Base-by-base conservation (phyloP, 1,140 invertebrate species). In the Brachystomella parvula region DNA sequence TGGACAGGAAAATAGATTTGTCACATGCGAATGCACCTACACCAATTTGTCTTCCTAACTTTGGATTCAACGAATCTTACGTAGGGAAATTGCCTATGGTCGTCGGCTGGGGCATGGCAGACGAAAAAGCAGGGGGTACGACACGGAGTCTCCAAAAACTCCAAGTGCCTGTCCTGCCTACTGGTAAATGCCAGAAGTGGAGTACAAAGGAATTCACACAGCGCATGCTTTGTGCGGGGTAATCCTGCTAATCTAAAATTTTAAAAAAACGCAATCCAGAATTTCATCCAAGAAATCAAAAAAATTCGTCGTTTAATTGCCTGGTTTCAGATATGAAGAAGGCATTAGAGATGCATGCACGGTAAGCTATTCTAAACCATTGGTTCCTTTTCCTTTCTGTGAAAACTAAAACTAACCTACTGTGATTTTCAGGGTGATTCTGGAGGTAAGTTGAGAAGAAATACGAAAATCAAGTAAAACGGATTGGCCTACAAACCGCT, bases 111-210 rank as follows among this genome's bases (percentile, higher is more conserved):
- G 68, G 68, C 19, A 12, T 69, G 21, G 31, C 59, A 1, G 24
- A 59, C 62, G 68, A 66, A 31, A 63, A 66, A 9, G 63, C 68
- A 31, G 68, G 68, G 3, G 60, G 32, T 3, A 66, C 59, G 1
- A 69, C 68, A 0, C 1, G 68, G 26, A 3, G 35, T n/a, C 60
- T 69, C 1, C 68, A 69, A 32, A 65, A 69, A 47, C 49, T 69
- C 12, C 28, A 32, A 32, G 60, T 69, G 2, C 68, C 68, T 0
- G 60, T 66, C 47, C 21, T 58, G 2, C 17, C 3, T 1, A 49
- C 1, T 1, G 30, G 1, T 0, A 31, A 19, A 2, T 69, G 68
- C 39, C n/a, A 63, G 35, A 31, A 58, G 17, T 29, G 28, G 47
- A 58, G 32, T 3, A 12, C 3, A 49, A 28, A 32, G 0, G 26